These are phyloP conservation scores for Sinohyriopsis cumingii DNA, from an alignment of 2,888 invertebrate species.

Conservation along the genomic window DNA sequence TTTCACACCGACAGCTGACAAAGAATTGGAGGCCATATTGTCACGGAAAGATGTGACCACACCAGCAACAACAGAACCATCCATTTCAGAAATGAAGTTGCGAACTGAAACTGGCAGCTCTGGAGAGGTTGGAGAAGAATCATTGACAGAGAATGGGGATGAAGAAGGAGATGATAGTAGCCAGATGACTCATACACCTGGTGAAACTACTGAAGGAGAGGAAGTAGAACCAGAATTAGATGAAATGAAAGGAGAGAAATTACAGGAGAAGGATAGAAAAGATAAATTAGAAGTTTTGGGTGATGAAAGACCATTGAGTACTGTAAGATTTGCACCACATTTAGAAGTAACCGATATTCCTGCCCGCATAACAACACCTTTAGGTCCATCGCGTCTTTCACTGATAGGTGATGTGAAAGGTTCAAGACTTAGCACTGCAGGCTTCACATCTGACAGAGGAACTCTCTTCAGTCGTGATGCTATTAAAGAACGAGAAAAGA, in stretches of 20 bases:
- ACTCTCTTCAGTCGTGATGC: constrained; percentile 53
- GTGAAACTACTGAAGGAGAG: constrained; percentile 21
- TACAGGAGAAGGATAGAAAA: constrained; percentile 10
- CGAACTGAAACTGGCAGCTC: no score
- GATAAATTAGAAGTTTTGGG: neutral
- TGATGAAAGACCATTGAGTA: constrained; percentile 39
- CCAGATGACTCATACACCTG: constrained; percentile 13
- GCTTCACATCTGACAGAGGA: constrained; percentile 27
- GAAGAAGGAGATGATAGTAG: constrained; percentile 13
- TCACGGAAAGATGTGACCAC: constrained; percentile 29
- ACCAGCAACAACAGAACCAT: constrained; percentile 13
- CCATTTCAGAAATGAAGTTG: constrained; percentile 15
- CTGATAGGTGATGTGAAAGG: constrained; percentile 36
- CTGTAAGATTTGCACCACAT: constrained; percentile 45
- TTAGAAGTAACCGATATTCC: constrained; percentile 44
- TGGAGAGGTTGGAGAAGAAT: no score
- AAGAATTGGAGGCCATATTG: constrained; percentile 58
- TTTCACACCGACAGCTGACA: constrained; percentile 58
- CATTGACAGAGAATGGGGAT: neutral
- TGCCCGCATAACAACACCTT: constrained; percentile 28
- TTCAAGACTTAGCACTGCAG: constrained; percentile 30
- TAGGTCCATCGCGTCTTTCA: constrained; percentile 36
- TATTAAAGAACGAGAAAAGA: constrained; percentile 51
- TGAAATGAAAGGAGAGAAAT: constrained; percentile 10
- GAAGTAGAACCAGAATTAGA: constrained; percentile 1